Conservation (phyloP, 2,888 invertebrate genomes). For the Cephus pygmeus region DNA sequence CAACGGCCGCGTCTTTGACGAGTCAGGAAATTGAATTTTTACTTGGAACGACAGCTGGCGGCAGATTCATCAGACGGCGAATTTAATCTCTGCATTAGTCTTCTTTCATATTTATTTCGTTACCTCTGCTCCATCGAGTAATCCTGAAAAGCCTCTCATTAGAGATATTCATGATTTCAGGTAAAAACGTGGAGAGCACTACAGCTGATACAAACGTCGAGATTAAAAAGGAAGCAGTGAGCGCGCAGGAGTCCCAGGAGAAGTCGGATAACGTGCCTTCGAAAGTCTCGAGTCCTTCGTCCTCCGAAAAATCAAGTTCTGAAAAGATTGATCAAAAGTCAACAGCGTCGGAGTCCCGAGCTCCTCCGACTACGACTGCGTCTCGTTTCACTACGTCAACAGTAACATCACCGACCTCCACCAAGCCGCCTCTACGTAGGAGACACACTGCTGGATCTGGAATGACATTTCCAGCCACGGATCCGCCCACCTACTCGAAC, state of each 20-base stretch:
- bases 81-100: background rate
- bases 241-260: constrained; percentile 39
- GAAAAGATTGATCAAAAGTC: constrained; percentile 59
- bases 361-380: constrained; percentile 29
- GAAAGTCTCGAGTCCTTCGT: constrained; percentile 53
- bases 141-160: background rate
- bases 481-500: constrained; percentile 60
- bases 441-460: constrained; percentile 61
- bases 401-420: constrained; percentile 58
- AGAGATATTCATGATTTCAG: constrained; percentile 29
- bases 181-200: constrained; percentile 46
- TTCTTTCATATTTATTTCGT: background rate
- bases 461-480: constrained; percentile 62
- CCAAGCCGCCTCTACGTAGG: constrained; percentile 56
- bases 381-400: constrained; percentile 57
- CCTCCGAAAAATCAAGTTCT: constrained; percentile 59
- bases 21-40: background rate
- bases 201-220: background rate
- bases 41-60: background rate
- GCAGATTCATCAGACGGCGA: background rate
- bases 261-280: constrained; percentile 47
- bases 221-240: constrained; percentile 31
- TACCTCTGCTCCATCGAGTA: background rate
- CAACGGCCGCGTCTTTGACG: background rate
- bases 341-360: constrained; percentile 41